Conservation (phyloP, 2,797 vertebrate species). For the Antrozous pallidus region DNA sequence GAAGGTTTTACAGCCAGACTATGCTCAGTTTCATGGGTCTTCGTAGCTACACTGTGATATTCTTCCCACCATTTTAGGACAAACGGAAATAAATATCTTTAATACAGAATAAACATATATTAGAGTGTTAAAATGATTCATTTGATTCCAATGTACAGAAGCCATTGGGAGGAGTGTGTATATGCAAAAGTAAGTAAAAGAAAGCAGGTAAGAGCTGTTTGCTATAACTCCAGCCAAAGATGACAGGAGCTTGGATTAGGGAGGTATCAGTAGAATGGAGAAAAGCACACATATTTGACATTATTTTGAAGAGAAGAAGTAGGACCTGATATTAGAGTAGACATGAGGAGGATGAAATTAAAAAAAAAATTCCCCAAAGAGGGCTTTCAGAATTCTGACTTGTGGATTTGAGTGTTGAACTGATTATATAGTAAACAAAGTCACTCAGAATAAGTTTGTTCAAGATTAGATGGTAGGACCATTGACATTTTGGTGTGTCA, state of each 20-base stretch:
- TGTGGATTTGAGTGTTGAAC: background rate
- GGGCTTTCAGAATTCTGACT: background rate
- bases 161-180: fast-evolving
- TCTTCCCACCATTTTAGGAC: background rate
- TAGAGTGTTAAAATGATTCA: background rate
- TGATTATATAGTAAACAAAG: background rate
- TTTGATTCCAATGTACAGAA: background rate
- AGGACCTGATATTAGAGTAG: background rate
- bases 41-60: background rate
- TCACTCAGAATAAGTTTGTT: background rate
- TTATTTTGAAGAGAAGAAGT: background rate
- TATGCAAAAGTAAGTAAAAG: background rate
- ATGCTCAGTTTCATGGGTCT: background rate
- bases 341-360: background rate
- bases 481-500: background rate
- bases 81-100: background rate
- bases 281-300: background rate
- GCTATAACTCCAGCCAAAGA: background rate
- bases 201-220: background rate
- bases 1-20: background rate
- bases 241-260: background rate
- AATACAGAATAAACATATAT: background rate
- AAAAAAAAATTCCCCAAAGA: background rate
- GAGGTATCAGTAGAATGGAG: background rate
- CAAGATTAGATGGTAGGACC: background rate